These are phyloP conservation scores for Bolinopsis microptera DNA, from an alignment of 37 sponge, comb jelly and placozoan genomes.

Conservation along the genomic window DNA sequence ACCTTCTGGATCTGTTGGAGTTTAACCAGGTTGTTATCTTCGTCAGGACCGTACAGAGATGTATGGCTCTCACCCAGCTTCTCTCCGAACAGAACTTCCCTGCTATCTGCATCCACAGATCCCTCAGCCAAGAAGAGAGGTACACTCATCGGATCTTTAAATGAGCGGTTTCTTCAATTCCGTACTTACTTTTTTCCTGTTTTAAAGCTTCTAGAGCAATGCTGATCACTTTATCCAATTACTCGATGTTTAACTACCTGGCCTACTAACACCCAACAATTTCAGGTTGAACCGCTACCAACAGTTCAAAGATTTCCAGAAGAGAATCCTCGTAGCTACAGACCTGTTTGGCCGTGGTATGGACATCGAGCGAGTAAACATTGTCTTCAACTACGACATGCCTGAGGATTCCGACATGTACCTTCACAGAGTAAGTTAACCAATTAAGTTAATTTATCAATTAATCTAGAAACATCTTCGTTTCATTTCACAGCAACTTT, in stretches of 20 bases:
- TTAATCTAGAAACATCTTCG: not conserved
- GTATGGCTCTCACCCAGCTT: slow-evolving; percentile 86
- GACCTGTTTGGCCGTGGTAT: slow-evolving; percentile 98
- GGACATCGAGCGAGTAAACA: slow-evolving; percentile 98
- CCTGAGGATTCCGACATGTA: slow-evolving; percentile 96
- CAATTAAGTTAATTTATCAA: not conserved
- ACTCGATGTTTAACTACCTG: not conserved
- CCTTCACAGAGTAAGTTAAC: slow-evolving; percentile 86
- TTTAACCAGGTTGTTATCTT: slow-evolving; percentile 99
- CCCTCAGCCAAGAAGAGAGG: slow-evolving; percentile 95
- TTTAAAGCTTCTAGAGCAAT: too few relatives aligned
- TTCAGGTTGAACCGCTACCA: slow-evolving; percentile 89
- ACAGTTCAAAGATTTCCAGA: slow-evolving; percentile 94
- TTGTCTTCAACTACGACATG: slow-evolving; percentile 99
- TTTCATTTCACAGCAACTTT: too few relatives aligned
- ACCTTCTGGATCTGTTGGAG: slow-evolving; percentile 91
- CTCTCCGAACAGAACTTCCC: slow-evolving; percentile 94
- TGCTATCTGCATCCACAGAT: slow-evolving; percentile 89
- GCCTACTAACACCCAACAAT: not conserved
- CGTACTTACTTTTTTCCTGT: not conserved
- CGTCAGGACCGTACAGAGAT: slow-evolving; percentile 91
- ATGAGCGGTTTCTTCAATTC: not conserved
- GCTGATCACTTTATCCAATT: too few relatives aligned
- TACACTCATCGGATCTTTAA: too few relatives aligned
- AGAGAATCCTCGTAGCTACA: slow-evolving; percentile 94